Base-by-base conservation (phyloP, 2,888 invertebrate genomes). In the Drosophila niveifrons region DNA sequence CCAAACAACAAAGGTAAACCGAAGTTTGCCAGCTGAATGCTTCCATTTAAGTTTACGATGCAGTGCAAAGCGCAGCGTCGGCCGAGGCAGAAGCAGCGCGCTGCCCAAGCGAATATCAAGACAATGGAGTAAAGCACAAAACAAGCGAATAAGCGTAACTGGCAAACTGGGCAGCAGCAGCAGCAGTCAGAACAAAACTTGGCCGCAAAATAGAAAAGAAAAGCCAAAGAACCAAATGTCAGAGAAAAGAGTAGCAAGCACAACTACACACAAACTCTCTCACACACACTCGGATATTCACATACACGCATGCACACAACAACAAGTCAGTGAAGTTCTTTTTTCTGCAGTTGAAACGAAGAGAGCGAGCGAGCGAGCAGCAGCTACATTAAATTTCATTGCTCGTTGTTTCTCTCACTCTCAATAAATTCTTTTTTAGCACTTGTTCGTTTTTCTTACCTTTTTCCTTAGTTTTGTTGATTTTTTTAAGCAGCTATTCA, bases 101-200 rank as follows among this genome's bases (percentile, higher is more conserved):
- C 64, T 52, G 57, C 36, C 50, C 56, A 56, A 66, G 72, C 78
- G 81, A 86, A 85, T 70, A 61, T 73, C 64, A 72, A 80, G 72
- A 82, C 70, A 80, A 83, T 72, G 68, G 73, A 50, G 78, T 66
- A 80, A 66, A 66, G 72, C 77, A 72, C 72, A 80, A 82, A 82
- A 75, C 61, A 72, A 82, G 83, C 67, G 87, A 73, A 82, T 69
- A 79, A 82, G 68, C 83, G 80, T 82, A 80, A 73, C 82, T 83
- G 80, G 70, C 80, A 68, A 66, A 69, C 23, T 23, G 23, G 61
- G 36, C n/a, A 31, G 31, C 31, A 31, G 36, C n/a, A 31, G 31
- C 31, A 31, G 31, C 64, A 69, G 73, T 48, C 66, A 88, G 87
- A 83, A 82, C 77, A 76, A 78, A 83, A 77, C 52, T 73, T 73